A percentile compares a stretch with the other conserved stretches of the same genome.
Evolutionary conservation across 2,888 invertebrate species (phyloP).

Genomic region (Philonicus albiceps): DNA sequence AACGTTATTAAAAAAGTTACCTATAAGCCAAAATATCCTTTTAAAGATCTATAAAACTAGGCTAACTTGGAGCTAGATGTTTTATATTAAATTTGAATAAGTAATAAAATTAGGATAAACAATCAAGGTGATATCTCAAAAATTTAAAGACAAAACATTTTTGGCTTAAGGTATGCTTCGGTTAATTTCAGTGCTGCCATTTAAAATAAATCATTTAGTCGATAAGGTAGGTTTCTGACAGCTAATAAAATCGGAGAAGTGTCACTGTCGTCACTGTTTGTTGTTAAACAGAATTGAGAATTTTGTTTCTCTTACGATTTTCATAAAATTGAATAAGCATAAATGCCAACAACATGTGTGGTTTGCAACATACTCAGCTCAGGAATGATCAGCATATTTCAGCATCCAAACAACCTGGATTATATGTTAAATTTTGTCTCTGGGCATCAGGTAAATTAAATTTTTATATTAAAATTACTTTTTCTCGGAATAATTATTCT

Average conservation of each 20-base stretch:
- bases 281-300: background rate
- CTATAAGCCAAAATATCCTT: too few relatives aligned
- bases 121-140: too few relatives aligned
- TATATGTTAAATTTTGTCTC: slow-evolving; percentile 42
- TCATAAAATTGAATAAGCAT: background rate
- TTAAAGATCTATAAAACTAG: too few relatives aligned
- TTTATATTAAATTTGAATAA: too few relatives aligned
- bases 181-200: background rate
- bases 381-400: slow-evolving; percentile 39
- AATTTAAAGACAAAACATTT: too few relatives aligned
- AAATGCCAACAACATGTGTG: slow-evolving; percentile 43
- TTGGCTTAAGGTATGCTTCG: too few relatives aligned
- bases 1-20: too few relatives aligned
- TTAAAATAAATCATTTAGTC: background rate
- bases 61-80: too few relatives aligned
- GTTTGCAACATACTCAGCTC: slow-evolving; percentile 41
- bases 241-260: background rate
- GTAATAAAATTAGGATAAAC: too few relatives aligned
- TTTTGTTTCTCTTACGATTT: background rate
- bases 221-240: background rate
- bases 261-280: background rate
- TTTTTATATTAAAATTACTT: background rate
- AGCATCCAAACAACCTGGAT: slow-evolving; percentile 42
- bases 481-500: background rate
- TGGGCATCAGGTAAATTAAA: slow-evolving; percentile 28